phyloP scores from a whole-genome alignment of 2,113 vertebrate species.

The Myxocyprinus asiaticus region DNA sequence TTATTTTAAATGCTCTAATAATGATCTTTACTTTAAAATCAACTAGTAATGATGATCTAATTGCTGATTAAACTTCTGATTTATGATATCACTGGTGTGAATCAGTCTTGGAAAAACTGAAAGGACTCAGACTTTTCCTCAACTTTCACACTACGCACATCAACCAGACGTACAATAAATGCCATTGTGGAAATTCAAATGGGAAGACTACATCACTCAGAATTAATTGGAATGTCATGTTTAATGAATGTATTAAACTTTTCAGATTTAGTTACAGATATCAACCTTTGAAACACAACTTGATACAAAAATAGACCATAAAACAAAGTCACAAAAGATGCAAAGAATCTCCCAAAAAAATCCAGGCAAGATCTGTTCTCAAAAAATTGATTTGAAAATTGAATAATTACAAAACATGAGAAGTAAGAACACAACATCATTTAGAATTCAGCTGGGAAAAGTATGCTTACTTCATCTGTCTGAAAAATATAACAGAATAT shows the following conservation, averaged over 20 bases:
- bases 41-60: neutral
- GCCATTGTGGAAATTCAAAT: neutral
- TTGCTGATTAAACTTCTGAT: neutral
- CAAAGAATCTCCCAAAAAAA: constrained; percentile 12
- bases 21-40: neutral
- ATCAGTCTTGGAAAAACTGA: constrained; percentile 1
- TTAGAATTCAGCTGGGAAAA: constrained; percentile 1
- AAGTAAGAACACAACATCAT: constrained; percentile 11
- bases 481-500: neutral
- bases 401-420: neutral
- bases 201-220: constrained; percentile 32
- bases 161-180: neutral
- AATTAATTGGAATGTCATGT: constrained; percentile 38
- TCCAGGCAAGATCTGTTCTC: neutral
- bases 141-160: neutral
- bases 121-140: neutral
- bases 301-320: constrained; percentile 31
- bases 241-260: constrained; percentile 43
- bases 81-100: neutral
- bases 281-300: constrained; percentile 44
- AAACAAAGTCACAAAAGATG: constrained; percentile 37
- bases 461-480: constrained; percentile 2
- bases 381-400: too few relatives aligned
- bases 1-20: too few relatives aligned
- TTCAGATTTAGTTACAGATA: constrained; percentile 32